Base-by-base conservation (phyloP, 2,113 vertebrate genomes). In the Galemys pyrenaicus region DNA sequence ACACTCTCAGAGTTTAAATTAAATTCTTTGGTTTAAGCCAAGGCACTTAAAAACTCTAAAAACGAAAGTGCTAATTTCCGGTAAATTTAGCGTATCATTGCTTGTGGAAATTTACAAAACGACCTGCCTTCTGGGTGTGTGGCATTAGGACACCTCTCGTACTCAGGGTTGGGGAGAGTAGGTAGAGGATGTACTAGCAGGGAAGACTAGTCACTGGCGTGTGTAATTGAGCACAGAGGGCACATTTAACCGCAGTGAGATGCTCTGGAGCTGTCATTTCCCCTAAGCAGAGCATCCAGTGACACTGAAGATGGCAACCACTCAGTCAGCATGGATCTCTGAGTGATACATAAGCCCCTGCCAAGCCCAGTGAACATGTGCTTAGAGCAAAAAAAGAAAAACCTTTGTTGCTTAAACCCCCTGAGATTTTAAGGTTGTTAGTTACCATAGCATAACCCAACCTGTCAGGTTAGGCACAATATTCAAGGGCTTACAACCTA, bases 1-100 rank as follows among this genome's bases (percentile, higher is more conserved):
- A 91, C 6, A 79, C 11, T 83, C 9, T 83, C 82, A n/a, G n/a
- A n/a, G 73, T 49, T 28, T 35, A 89, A 37, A 83, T 78, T 77
- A 86, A 75, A 64, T 84, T 74, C 78, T 84, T 87, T 46, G 60
- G 41, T 91, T 74, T 83, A 95, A 91, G 92, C 39, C 87, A 85
- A 85, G 44, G 67, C 20, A 93, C 64, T 91, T 37, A 49, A 87
- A 89, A 87, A 35, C 79, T 85, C n/a, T 70, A 60, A 86, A 89
- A 83, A 87, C 71, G 11, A 39, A 92, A 95, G 70, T 37, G 86
- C 41, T 68, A 78, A 95, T 83, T 73, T 90, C 39, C 39, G 56
- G 49, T 74, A 78, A 80, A 62, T 37, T 39, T 81, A 79, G 49
- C 77, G 30, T 71, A 71, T 51, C 6, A 13, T 46, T 16, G 12